Evolutionary conservation across 2,888 invertebrate genomes (phyloP), one percentile per base, ranked within the genome.

Genomic region (Drosophila ustulata): DNA sequence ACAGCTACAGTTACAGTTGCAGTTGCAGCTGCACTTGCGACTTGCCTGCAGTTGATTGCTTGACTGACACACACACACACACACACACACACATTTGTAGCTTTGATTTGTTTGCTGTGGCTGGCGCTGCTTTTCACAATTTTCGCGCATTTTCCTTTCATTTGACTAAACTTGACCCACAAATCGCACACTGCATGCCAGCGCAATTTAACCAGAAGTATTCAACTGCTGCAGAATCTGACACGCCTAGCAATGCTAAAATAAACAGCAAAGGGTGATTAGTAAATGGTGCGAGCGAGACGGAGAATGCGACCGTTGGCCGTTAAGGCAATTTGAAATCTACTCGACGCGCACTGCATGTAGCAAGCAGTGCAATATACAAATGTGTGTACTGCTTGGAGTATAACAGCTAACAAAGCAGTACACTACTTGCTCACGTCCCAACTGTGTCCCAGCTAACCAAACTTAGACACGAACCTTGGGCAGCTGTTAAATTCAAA

Each of bases 101-200:
- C 49, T 52, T 51, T 53, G 66, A 26, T 28, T 65, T 18, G 32
- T 23, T 37, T 50, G 47, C 43, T 18, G 46, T 63, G 62, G 32
- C 32, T 57, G 56, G 18, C 39, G 47, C 58, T 61, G 63, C 66
- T 59, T 58, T 50, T 65, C 49, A 63, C 68, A 71, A 66, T 62
- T 80, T 70, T 51, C 58, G 52, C 55, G 46, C 69, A 61, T 70
- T 68, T 66, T 26, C 23, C 39, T 58, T 65, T 52, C 58, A 68
- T 70, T 79, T 70, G 66, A 47, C 66, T 85, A 80, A 85, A 85
- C 83, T 85, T 83, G 83, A 83, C 88, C 88, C 82, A 85, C 66
- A 88, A 82, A 82, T 55, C 23, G 5, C 13, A 53, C 5, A 9
- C 18, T 0, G 25, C 34, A 11, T 49, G 47, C 37, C 47, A 18